These are phyloP conservation scores for Capitulum mitella DNA, from an alignment of 2,888 invertebrate genomes.

Conservation along the genomic window DNA sequence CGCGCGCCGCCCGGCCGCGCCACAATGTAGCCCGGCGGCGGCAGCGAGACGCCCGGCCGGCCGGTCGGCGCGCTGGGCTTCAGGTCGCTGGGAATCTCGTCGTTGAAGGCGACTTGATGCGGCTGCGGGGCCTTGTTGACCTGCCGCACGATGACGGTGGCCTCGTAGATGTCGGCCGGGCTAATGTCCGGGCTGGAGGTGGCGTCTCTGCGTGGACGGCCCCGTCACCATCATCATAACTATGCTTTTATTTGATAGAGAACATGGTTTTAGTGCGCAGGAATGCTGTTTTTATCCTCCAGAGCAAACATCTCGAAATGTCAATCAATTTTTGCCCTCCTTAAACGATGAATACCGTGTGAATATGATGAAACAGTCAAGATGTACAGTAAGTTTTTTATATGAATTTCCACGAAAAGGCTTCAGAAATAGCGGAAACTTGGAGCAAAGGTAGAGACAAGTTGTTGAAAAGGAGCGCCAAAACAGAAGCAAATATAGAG, in stretches of 20 bases:
- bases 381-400: neutral
- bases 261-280: neutral
- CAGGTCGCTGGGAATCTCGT: slow-evolving; percentile 12
- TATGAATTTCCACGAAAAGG: too few species aligned
- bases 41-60: neutral
- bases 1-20: neutral
- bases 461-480: too few species aligned
- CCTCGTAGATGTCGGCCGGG: slow-evolving; percentile 19
- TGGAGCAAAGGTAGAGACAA: too few species aligned
- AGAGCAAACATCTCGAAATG: neutral
- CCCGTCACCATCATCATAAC: neutral
- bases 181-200: neutral
- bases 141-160: neutral
- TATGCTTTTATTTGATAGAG: neutral
- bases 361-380: neutral
- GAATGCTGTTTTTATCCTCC: neutral
- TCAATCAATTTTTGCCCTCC: neutral
- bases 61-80: neutral
- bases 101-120: neutral
- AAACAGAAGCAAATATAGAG: too few species aligned
- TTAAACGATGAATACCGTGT: neutral
- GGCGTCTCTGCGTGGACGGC: neutral
- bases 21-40: neutral
- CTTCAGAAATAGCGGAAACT: too few species aligned
- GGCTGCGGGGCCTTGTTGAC: neutral